These are phyloP conservation scores for Octopus sinensis DNA, from an alignment of 1,140 invertebrate genomes.

Conservation along the genomic window DNA sequence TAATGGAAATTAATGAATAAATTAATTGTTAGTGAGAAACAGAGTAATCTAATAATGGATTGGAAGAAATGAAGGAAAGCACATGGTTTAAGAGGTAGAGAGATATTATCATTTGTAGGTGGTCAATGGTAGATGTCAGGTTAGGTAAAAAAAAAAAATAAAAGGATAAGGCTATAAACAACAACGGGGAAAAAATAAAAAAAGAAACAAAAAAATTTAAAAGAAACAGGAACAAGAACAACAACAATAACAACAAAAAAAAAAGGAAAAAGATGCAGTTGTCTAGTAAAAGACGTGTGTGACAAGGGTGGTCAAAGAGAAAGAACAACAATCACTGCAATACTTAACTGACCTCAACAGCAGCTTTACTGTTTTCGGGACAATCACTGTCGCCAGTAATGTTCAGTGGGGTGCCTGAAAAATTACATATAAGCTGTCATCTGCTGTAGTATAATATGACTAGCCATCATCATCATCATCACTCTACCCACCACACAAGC, in stretches of 20 bases:
- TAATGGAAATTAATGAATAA: too few relatives aligned
- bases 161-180: too few relatives aligned
- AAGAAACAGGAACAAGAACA: not conserved
- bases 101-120: too few relatives aligned
- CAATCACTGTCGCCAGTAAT: not conserved
- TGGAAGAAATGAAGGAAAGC: too few relatives aligned
- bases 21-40: too few relatives aligned
- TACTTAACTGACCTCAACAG: conserved; percentile 7
- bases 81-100: too few relatives aligned
- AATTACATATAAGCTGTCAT: not conserved
- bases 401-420: not conserved
- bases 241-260: not conserved
- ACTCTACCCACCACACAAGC: too few relatives aligned
- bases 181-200: not conserved
- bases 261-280: not conserved
- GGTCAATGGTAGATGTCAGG: too few relatives aligned
- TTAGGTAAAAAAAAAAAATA: too few relatives aligned
- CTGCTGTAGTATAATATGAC: not conserved
- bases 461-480: too few relatives aligned
- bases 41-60: too few relatives aligned
- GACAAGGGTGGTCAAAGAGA: conserved; percentile 1
- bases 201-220: not conserved
- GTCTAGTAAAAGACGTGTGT: not conserved
- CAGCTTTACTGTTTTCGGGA: not conserved
- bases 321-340: conserved; percentile 1